phyloP scores from a whole-genome alignment of 2,113 vertebrate species.

The Cyprinodon tularosa region DNA sequence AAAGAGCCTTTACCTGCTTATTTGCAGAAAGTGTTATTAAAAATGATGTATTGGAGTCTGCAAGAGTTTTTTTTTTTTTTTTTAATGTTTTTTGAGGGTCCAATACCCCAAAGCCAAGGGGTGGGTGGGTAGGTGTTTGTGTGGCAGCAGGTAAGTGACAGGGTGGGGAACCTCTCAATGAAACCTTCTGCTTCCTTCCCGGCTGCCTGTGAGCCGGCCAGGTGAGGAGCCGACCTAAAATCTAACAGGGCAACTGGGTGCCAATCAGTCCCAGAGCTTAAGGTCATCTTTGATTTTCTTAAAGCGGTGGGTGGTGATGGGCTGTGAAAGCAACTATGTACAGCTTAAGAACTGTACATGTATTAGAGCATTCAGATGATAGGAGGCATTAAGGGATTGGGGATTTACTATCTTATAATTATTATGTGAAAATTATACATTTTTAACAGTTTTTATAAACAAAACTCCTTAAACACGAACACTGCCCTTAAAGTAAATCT shows the following conservation, averaged over 20 bases:
- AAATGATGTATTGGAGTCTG: constrained; percentile 3
- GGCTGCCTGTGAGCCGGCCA: constrained; percentile 51
- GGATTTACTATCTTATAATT: no score
- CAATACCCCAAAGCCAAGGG: background rate
- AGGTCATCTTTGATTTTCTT: constrained; percentile 48
- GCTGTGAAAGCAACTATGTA: constrained; percentile 5
- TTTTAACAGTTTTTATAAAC: background rate
- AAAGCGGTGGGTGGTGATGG: constrained; percentile 6
- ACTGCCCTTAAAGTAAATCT: no score
- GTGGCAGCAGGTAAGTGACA: constrained; percentile 38
- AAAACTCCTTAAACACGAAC: background rate
- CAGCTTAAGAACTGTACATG: constrained; percentile 35
- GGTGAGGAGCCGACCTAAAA: constrained; percentile 49
- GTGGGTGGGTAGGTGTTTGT: constrained; percentile 27
- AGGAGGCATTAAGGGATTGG: background rate
- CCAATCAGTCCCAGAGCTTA: constrained; percentile 56
- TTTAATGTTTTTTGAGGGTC: constrained; percentile 3
- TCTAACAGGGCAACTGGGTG: constrained; percentile 53
- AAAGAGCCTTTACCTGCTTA: constrained; percentile 53
- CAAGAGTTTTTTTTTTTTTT: constrained; percentile 5
- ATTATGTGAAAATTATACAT: background rate
- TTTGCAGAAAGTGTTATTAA: constrained; percentile 4
- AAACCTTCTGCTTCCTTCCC: constrained; percentile 41
- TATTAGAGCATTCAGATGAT: constrained; percentile 3
- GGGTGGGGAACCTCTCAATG: constrained; percentile 56